Evolutionary conservation across 2,888 invertebrate species (phyloP).

Genomic region (Lumbricus terrestris): DNA sequence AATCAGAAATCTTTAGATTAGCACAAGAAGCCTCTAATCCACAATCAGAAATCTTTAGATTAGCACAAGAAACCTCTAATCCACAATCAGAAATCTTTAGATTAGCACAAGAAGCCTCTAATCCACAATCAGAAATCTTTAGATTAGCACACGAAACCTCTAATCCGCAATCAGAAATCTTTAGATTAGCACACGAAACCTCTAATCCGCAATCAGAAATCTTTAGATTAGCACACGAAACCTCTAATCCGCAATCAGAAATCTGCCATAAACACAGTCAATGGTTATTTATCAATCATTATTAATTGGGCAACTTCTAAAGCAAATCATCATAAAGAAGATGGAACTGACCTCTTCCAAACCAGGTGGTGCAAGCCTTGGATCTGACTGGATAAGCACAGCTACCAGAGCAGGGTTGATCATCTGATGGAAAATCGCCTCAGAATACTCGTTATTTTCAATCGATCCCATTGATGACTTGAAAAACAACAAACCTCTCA

Average conservation of each 20-base stretch:
- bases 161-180: too few species aligned
- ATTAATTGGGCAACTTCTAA: not conserved
- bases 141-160: too few species aligned
- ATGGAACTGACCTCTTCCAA: not conserved
- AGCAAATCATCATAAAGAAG: not conserved
- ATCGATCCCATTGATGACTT: not conserved
- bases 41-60: too few species aligned
- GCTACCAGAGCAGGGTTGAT: constrained; percentile 12
- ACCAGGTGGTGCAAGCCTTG: not conserved
- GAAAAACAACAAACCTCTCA: not conserved
- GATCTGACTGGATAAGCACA: not conserved
- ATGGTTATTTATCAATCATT: not conserved
- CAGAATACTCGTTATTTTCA: not conserved
- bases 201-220: too few species aligned
- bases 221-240: too few species aligned
- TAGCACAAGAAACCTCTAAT: too few species aligned
- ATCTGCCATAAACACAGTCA: not conserved
- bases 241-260: not conserved
- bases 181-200: too few species aligned
- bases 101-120: too few species aligned
- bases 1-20: too few species aligned
- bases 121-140: too few species aligned
- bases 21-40: too few species aligned
- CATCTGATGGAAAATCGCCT: not conserved
- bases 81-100: too few species aligned